phyloP scores from a whole-genome alignment of 1,140 invertebrate species.

The Vanessa atalanta region DNA sequence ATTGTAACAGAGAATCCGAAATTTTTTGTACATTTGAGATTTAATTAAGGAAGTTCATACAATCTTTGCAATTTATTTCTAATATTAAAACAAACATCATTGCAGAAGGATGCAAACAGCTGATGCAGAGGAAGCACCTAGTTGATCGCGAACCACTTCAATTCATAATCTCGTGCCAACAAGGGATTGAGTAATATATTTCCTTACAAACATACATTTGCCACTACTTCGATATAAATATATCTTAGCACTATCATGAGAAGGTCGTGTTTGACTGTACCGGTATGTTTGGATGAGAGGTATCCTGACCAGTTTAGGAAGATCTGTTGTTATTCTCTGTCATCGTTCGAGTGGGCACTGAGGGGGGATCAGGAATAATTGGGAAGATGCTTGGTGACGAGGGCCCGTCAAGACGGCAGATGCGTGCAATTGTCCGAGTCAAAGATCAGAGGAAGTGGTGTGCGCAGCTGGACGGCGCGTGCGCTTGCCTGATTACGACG shows the following conservation, averaged over 20 bases:
- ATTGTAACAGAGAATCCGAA: background rate
- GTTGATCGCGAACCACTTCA: conserved; percentile 78
- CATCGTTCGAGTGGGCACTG: conserved; percentile 27
- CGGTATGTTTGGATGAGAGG: conserved; percentile 36
- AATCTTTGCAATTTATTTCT: background rate
- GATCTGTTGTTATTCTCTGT: conserved; percentile 40
- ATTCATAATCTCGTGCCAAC: conserved; percentile 76
- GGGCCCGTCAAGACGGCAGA: conserved; percentile 62
- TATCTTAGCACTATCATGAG: conserved; percentile 7
- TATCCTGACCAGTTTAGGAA: conserved; percentile 46
- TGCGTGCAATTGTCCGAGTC: conserved; percentile 72
- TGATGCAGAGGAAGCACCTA: conserved; percentile 73
- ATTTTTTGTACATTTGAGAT: background rate
- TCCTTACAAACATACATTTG: conserved; percentile 61
- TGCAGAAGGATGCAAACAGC: conserved; percentile 55
- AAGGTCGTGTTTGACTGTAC: conserved; percentile 27
- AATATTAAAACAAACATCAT: conserved; percentile 23
- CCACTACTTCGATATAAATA: conserved; percentile 18
- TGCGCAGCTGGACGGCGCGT: conserved; percentile 63
- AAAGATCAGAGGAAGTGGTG: conserved; percentile 77
- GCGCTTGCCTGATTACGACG: conserved; percentile 55
- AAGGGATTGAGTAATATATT: conserved; percentile 74
- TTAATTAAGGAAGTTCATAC: background rate
- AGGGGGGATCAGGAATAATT: conserved; percentile 50
- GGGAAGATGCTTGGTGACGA: conserved; percentile 48